Evolutionary conservation across 2,113 vertebrate genomes (phyloP).

Genomic region (Falco punctatus): DNA sequence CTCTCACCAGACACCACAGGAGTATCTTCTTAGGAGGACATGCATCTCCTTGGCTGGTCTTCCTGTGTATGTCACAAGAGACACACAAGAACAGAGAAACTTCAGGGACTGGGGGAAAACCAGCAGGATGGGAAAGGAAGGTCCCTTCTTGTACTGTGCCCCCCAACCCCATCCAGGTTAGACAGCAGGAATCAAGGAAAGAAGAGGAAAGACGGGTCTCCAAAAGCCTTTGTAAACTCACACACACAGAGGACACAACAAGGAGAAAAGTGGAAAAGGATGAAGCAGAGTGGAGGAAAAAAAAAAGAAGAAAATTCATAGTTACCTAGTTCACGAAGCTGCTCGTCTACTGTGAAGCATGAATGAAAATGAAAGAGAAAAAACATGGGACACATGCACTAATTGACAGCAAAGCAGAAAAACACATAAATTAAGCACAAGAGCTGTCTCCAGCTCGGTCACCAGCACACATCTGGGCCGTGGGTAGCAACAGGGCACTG

Average conservation of each 20-base stretch:
- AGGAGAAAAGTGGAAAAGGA: not conserved
- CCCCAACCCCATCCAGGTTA: not conserved
- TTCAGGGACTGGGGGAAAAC: not conserved
- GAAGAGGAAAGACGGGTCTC: not conserved
- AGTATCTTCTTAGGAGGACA: not conserved
- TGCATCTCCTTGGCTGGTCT: fast-evolving
- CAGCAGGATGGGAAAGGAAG: not conserved
- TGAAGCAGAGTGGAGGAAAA: not conserved
- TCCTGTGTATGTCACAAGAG: not conserved
- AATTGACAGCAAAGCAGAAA: not conserved
- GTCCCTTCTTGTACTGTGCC: not conserved
- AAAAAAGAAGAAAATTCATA: not conserved
- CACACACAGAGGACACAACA: fast-evolving
- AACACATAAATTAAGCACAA: not conserved
- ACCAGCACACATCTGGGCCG: not conserved
- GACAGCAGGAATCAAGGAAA: not conserved
- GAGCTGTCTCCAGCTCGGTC: not conserved
- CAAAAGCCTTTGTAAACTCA: too few species aligned
- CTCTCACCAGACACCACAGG: not conserved
- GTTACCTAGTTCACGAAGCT: conserved; percentile 47
- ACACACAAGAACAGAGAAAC: not conserved
- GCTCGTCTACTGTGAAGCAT: not conserved
- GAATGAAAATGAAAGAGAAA: conserved; percentile 32
- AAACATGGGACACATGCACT: not conserved
- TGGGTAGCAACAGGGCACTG: not conserved